Base-by-base conservation (phyloP, 2,888 invertebrate genomes). In the Lepeophtheirus nordmannii region DNA sequence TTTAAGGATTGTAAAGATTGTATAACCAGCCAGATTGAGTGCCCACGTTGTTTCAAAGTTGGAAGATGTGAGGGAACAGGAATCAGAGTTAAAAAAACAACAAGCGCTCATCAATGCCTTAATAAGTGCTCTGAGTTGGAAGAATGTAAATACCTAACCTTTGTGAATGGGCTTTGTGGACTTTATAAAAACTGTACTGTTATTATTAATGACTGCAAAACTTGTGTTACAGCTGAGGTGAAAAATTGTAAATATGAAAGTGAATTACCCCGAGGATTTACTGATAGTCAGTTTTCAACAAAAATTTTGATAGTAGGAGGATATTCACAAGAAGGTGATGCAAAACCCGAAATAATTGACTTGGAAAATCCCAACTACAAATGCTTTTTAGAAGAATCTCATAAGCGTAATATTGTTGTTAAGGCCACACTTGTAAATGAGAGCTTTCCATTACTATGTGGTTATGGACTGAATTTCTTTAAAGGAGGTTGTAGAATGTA, bases 291-390 rank as follows among this genome's bases (percentile, higher is more conserved):
- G 8, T 46, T 46, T 17, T 46, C 53, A 14, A 46, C 53, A 2
- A 46, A 46, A 17, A 46, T 46, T 46, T 17, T 46, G n/a, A 46
- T 46, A n/a, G 17, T 5, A 14, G 53, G 53, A 46, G 53, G 53
- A 14, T n/a, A n/a, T 14, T 46, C 53, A 46, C 14, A 46, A 17
- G n/a, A 46, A 46, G 53, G 53, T 14, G 53, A 46, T 8, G 53
- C 53, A 46, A 46, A 46, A 17, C 53, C 53, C n/a, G 53, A 46
- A 46, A 46, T 46, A 3, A 5, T 46, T 14, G 53, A 46, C 53
- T 46, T 46, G 53, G 53, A 46, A 8, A 46, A 46, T 8, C 53
- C 53, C 53, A 46, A 46, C 53, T 46, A n/a, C 53, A 46, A 46
- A 46, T 46, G 53, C 17, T n/a, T 46, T 17, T 46, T 46, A 17